Conservation (phyloP, 2,888 invertebrate genomes). For the Mesochorus sp. region DNA sequence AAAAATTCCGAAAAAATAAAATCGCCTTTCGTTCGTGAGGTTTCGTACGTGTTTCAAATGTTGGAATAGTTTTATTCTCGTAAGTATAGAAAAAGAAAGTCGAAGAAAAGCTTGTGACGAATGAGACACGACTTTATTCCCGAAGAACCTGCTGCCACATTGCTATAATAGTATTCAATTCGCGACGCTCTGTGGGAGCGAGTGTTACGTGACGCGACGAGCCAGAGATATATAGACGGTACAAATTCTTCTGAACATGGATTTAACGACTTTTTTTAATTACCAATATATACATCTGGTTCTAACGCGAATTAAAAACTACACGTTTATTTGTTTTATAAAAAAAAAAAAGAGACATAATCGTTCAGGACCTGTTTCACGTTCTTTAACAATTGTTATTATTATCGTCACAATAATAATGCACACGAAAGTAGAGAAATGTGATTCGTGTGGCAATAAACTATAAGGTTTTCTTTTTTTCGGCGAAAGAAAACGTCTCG, state of each 20-base stretch:
- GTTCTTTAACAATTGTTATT: slow-evolving; percentile 28
- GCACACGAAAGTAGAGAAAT: slow-evolving; percentile 43
- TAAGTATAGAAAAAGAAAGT: slow-evolving; percentile 52
- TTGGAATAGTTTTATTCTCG: neutral
- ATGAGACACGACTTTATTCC: neutral
- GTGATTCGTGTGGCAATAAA: slow-evolving; percentile 36
- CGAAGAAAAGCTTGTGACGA: slow-evolving; percentile 26
- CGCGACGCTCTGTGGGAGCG: neutral
- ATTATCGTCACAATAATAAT: slow-evolving; percentile 5
- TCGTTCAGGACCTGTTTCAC: slow-evolving; percentile 2
- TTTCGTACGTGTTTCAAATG: neutral
- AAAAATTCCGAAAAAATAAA: too few relatives aligned
- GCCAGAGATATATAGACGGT: slow-evolving; percentile 15
- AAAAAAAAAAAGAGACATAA: neutral
- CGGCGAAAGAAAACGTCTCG: slow-evolving; percentile 41
- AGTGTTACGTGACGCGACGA: slow-evolving; percentile 37
- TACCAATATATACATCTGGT: neutral
- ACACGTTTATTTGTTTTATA: neutral
- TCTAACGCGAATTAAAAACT: slow-evolving; percentile 8
- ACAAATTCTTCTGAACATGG: slow-evolving; percentile 27
- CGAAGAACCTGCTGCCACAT: slow-evolving; percentile 20
- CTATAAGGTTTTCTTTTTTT: slow-evolving; percentile 61
- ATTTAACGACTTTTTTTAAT: neutral
- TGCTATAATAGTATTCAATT: neutral
- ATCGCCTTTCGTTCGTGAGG: neutral